Base-by-base conservation (phyloP, 2,113 vertebrate species). In the Dunckerocampus dactyliophorus region DNA sequence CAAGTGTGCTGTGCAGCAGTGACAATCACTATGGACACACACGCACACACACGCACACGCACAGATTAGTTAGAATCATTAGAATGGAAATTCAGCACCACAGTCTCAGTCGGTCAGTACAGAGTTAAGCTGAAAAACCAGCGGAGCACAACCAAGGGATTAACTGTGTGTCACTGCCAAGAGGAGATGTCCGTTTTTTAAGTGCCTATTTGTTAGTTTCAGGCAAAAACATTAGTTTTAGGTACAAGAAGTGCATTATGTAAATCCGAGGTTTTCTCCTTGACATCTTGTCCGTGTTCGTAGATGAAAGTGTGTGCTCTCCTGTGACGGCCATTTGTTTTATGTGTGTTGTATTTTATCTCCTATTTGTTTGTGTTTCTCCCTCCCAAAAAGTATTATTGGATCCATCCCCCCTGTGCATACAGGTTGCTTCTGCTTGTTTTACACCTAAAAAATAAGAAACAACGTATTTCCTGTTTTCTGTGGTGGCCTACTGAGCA, bases 161-260 rank as follows among this genome's bases (percentile, higher is more conserved):
- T 87, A 87, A 63, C 67, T 59, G 61, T 62, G 69, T 22, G 22
- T 63, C 62, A 72, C 74, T 78, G 77, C 69, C 72, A 68, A 79
- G 79, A 82, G 45, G 73, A 77, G 74, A 81, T 75, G 83, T 87
- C 83, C 68, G 58, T 74, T 85, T 87, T 14, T 84, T 82, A 87
- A 87, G 83, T 88, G 85, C 79, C 64, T 81, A 85, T 88, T 89
- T 87, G 85, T 88, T 78, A 82, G 81, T 69, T 85, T 80, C 46
- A 47, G 61, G 71, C 78, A 78, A 57, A 72, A 74, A 82, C 79
- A 81, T 85, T 80, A 81, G 75, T 80, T 74, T 70, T 58, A 78
- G 69, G 55, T 82, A 82, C 71, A 82, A 74, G 74, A 74, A 66
- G 70, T 58, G 45, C 59, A 75, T 85, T 85, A 86, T 86, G 79